Conservation (phyloP, 2,797 vertebrate genomes). For the Eulemur coronatus region DNA sequence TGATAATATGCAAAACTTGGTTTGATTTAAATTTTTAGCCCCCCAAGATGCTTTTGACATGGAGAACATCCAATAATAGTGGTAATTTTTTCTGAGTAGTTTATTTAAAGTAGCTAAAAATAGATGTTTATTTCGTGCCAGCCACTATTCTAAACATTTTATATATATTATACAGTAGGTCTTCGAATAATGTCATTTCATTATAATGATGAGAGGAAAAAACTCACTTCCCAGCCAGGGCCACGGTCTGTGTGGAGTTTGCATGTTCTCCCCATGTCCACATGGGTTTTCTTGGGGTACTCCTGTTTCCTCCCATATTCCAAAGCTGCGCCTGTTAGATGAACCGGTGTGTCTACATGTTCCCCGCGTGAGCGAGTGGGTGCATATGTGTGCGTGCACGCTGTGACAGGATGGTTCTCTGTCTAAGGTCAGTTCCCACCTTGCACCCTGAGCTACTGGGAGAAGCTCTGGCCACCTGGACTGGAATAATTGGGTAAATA, state of each 20-base stretch:
- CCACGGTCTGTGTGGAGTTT: neutral
- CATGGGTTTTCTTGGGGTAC: neutral
- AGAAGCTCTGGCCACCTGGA: neutral
- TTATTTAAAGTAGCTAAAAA: neutral
- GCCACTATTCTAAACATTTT: neutral
- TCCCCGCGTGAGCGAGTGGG: neutral
- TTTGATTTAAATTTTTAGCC: conserved; percentile 53
- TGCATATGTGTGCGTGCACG: neutral
- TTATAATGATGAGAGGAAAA: neutral
- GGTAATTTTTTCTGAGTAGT: neutral
- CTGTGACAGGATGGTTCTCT: neutral
- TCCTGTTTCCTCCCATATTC: neutral
- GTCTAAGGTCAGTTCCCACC: neutral
- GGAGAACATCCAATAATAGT: conserved; percentile 46
- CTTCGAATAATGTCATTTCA: neutral
- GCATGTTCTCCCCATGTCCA: neutral
- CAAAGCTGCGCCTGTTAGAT: neutral
- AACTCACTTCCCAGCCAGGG: neutral
- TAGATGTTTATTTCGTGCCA: neutral
- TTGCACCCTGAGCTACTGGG: neutral
- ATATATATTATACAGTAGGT: neutral
- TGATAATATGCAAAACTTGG: conserved; percentile 2
- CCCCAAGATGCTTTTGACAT: conserved; percentile 42
- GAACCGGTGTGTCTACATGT: neutral
- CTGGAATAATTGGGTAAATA: neutral